Evolutionary conservation across 2,888 invertebrate genomes (phyloP).

Genomic region (Capitulum mitella): DNA sequence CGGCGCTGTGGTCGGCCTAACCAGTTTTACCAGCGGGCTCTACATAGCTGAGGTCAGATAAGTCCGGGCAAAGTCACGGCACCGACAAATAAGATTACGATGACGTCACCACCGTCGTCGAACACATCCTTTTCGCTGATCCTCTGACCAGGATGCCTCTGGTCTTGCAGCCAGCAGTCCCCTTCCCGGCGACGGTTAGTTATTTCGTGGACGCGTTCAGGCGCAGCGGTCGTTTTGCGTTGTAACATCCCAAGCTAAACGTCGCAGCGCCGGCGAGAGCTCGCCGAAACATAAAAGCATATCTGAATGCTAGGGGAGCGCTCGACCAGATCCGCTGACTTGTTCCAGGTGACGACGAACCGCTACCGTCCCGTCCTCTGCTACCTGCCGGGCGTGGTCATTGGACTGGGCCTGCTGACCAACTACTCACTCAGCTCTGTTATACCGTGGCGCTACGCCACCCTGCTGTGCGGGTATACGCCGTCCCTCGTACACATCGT

Average conservation of each 20-base stretch:
- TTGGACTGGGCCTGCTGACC: background rate
- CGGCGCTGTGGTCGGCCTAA: background rate
- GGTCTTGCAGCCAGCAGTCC: too few species aligned
- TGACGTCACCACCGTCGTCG: too few species aligned
- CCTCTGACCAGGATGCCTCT: too few species aligned
- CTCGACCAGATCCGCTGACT: background rate
- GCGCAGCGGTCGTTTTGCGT: too few species aligned
- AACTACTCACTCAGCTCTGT: background rate
- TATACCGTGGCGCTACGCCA: background rate
- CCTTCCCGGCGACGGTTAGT: too few species aligned
- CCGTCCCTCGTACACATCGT: background rate
- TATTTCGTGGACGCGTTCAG: too few species aligned
- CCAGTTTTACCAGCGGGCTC: background rate
- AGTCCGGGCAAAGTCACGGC: too few species aligned
- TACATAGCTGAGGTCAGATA: slow-evolving; percentile 18
- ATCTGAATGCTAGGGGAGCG: background rate
- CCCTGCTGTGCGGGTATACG: background rate
- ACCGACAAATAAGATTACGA: too few species aligned
- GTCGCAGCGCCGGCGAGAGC: too few species aligned
- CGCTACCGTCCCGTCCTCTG: background rate
- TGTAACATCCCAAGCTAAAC: too few species aligned
- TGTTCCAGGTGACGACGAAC: background rate
- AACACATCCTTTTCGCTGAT: too few species aligned
- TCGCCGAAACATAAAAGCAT: too few species aligned
- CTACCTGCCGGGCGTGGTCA: background rate